A percentile compares a stretch with the other conserved stretches of the same genome.
These are phyloP conservation scores for Euphydryas editha DNA, from an alignment of 2,888 invertebrate genomes.

Conservation along the genomic window DNA sequence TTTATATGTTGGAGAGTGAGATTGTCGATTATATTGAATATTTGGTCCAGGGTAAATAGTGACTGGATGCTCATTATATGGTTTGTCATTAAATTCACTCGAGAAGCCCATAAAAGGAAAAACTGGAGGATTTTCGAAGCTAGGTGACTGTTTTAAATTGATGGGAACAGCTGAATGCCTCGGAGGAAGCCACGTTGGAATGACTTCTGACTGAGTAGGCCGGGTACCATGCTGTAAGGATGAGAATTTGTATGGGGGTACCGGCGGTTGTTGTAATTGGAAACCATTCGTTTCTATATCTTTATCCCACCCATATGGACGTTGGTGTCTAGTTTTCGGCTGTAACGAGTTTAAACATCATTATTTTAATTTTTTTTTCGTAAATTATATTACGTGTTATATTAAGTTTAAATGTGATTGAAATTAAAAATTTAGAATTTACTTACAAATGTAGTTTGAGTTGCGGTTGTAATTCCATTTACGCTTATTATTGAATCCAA, in stretches of 20 bases:
- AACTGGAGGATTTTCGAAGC: constrained; percentile 70
- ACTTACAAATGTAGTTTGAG: constrained; percentile 92
- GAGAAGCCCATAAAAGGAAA: constrained; percentile 81
- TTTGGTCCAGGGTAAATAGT: constrained; percentile 86
- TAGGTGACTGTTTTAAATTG: constrained; percentile 71
- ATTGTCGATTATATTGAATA: constrained; percentile 65
- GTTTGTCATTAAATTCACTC: constrained; percentile 77
- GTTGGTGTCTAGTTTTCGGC: constrained; percentile 90
- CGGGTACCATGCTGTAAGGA: constrained; percentile 86
- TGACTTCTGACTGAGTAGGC: constrained; percentile 63
- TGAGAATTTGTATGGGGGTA: constrained; percentile 86
- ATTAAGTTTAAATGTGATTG: neutral
- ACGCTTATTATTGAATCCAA: constrained; percentile 76
- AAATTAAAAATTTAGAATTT: constrained; percentile 36
- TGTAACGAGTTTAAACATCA: constrained; percentile 65
- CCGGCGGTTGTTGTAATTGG: constrained; percentile 82
- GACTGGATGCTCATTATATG: constrained; percentile 86
- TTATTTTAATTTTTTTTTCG: neutral
- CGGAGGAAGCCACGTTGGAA: constrained; percentile 75
- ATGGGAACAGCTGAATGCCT: constrained; percentile 55
- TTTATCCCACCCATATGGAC: constrained; percentile 90
- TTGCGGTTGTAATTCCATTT: constrained; percentile 86
- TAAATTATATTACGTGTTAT: constrained; percentile 4
- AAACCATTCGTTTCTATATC: constrained; percentile 68
- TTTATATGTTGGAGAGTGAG: constrained; percentile 75